Evolutionary conservation across 2,113 vertebrate genomes (phyloP).

Genomic region (Ceyx melanurus): DNA sequence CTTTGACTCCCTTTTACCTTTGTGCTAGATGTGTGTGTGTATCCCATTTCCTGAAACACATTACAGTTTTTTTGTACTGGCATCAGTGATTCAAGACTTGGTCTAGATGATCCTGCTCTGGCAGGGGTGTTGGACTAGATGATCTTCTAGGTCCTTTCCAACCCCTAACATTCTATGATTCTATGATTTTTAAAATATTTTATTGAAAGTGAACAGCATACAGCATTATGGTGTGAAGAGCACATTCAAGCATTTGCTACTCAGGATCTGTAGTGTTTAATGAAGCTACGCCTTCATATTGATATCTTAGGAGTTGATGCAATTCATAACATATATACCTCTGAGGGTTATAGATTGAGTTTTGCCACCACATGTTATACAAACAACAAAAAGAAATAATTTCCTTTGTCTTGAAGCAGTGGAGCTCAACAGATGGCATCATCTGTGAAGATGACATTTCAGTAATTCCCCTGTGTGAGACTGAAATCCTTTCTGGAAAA

Average conservation of each 20-base stretch:
- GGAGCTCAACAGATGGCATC: background rate
- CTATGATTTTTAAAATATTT: background rate
- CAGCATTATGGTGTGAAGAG: background rate
- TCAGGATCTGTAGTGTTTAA: background rate
- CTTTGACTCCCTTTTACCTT: background rate
- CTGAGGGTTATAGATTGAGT: background rate
- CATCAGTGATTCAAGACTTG: background rate
- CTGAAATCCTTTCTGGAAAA: background rate
- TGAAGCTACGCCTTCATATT: background rate
- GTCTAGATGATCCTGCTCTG: background rate
- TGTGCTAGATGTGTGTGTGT: background rate
- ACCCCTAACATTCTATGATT: background rate
- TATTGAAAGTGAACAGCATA: background rate
- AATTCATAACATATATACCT: background rate
- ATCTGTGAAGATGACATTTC: background rate
- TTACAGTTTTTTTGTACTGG: background rate
- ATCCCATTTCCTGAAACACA: background rate
- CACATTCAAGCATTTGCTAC: background rate
- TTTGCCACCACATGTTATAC: background rate
- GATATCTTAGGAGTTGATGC: background rate
- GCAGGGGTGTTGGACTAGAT: background rate
- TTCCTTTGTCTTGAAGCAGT: background rate
- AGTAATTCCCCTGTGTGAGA: background rate
- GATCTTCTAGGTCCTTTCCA: background rate
- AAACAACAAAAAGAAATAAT: background rate